These are phyloP conservation scores for Folsomia candida DNA, from an alignment of 2,888 invertebrate genomes.

Conservation along the genomic window DNA sequence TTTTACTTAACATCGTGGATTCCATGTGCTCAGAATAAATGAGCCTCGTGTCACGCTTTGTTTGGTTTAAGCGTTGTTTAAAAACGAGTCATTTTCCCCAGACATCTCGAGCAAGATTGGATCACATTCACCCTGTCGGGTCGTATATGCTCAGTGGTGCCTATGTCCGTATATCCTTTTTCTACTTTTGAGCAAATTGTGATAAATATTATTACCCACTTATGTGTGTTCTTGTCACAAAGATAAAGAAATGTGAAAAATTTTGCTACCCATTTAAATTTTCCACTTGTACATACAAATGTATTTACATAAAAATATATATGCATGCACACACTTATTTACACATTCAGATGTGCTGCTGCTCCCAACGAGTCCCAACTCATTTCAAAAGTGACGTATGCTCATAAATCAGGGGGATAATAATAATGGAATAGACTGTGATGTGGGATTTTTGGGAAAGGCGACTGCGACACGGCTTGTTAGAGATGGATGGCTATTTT, in stretches of 20 bases:
- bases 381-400: background rate
- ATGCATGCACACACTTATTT: too few relatives aligned
- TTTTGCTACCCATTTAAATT: background rate
- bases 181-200: background rate
- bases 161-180: background rate
- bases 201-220: conserved; percentile 15
- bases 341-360: too few relatives aligned
- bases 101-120: background rate
- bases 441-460: background rate
- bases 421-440: background rate
- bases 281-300: background rate
- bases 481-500: conserved; percentile 12
- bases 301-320: background rate
- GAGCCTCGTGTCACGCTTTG: conserved; percentile 17
- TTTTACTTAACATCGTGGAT: background rate
- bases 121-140: background rate
- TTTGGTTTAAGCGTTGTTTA: conserved; percentile 11
- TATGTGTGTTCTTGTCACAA: background rate
- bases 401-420: background rate
- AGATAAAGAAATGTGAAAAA: background rate
- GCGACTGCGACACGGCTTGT: background rate
- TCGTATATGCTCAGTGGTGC: background rate
- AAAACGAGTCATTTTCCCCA: conserved; percentile 7
- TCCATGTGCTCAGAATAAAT: conserved; percentile 18
- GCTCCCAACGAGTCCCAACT: too few relatives aligned